Conservation (phyloP, 92 coral and sea anemone species). For the Siderastrea radians region DNA sequence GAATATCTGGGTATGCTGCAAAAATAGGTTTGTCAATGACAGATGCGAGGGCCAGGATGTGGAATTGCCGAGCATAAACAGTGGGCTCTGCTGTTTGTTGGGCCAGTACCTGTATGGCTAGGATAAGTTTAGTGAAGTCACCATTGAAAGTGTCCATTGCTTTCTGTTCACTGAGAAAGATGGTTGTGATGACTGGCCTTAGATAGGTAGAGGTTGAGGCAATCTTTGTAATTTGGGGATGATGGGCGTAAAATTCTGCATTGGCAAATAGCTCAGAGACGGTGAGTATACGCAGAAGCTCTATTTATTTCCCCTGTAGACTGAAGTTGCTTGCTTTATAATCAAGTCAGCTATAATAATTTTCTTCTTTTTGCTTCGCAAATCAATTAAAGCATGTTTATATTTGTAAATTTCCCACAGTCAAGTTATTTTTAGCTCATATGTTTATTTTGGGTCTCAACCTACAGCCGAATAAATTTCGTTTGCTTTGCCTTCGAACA, state of each 20-base stretch:
- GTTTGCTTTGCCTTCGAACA: too few relatives aligned
- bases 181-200: not conserved
- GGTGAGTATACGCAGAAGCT: slow-evolving; percentile 36
- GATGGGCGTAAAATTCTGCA: slow-evolving; percentile 23
- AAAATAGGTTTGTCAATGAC: slow-evolving; percentile 54
- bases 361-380: too few relatives aligned
- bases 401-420: too few relatives aligned
- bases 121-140: slow-evolving; percentile 1
- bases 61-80: slow-evolving; percentile 42
- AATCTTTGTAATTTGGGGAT: not conserved
- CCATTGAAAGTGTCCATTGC: not conserved
- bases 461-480: too few relatives aligned
- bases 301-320: too few relatives aligned
- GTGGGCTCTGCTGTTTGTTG: slow-evolving; percentile 9
- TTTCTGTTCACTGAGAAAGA: not conserved
- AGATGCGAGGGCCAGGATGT: slow-evolving; percentile 52
- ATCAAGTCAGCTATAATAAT: too few relatives aligned
- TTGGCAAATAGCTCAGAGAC: slow-evolving; percentile 42
- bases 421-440: too few relatives aligned
- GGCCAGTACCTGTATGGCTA: slow-evolving; percentile 40
- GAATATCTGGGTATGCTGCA: slow-evolving; percentile 52
- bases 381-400: too few relatives aligned
- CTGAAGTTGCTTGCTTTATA: too few relatives aligned
- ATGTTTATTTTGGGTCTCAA: too few relatives aligned
- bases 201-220: not conserved